These are phyloP conservation scores for Hydrochoerus hydrochaeris DNA, from an alignment of 2,113 vertebrate genomes.

Conservation along the genomic window DNA sequence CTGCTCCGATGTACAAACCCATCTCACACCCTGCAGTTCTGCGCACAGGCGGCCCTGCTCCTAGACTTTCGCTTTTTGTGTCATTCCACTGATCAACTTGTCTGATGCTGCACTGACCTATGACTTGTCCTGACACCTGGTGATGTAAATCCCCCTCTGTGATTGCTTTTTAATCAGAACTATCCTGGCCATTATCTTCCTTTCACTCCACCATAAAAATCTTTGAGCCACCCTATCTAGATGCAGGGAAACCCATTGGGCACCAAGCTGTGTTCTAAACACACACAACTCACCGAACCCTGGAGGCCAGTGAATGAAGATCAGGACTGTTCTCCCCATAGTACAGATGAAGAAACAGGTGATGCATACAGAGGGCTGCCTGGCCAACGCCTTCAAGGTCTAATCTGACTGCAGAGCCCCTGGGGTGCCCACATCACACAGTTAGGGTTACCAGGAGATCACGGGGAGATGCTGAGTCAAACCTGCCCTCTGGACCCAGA, in stretches of 20 bases:
- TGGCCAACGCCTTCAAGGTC: background rate
- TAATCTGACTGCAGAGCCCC: background rate
- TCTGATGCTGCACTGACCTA: rapidly evolving
- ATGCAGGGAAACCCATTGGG: background rate
- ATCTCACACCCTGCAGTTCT: background rate
- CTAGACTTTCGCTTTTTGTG: background rate
- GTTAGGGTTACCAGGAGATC: background rate
- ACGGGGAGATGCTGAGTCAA: background rate
- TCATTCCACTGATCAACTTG: background rate
- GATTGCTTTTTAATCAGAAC: background rate
- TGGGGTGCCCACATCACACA: conserved; percentile 9
- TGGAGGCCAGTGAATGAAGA: background rate
- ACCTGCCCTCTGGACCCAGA: background rate
- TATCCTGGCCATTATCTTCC: background rate
- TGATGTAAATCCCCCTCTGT: background rate
- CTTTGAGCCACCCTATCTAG: background rate
- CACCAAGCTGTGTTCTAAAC: background rate
- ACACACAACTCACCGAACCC: background rate
- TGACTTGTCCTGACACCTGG: background rate
- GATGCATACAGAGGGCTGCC: background rate
- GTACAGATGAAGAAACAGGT: background rate
- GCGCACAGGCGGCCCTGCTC: background rate
- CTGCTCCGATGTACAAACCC: background rate
- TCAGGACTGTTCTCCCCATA: rapidly evolving
- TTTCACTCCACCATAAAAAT: background rate